phyloP scores from a whole-genome alignment of 2,797 vertebrate genomes.

The Enteromius anoplus region DNA sequence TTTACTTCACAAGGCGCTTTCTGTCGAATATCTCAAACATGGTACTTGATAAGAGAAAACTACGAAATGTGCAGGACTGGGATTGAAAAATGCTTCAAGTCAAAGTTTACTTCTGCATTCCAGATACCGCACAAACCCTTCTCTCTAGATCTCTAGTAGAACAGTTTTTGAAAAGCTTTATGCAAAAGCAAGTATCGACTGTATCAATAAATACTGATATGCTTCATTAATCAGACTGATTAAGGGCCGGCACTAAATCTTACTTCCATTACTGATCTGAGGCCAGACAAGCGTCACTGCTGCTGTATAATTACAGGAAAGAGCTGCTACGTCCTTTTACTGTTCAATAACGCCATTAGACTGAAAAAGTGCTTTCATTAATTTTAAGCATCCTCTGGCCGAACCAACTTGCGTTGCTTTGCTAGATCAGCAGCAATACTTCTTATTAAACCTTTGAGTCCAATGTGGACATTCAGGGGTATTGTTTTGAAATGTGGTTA shows the following conservation, averaged over 20 bases:
- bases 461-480: background rate
- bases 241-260: slow-evolving; percentile 26
- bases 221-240: slow-evolving; percentile 48
- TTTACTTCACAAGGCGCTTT: too few species aligned
- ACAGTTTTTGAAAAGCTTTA: slow-evolving; percentile 27
- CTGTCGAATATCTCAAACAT: too few species aligned
- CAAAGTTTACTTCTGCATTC: background rate
- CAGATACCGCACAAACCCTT: background rate
- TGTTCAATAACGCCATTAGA: slow-evolving; percentile 40
- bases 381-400: slow-evolving; percentile 28
- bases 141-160: slow-evolving; percentile 13
- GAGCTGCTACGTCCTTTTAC: slow-evolving; percentile 27
- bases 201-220: slow-evolving; percentile 36
- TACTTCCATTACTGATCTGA: slow-evolving; percentile 45
- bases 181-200: background rate
- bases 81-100: too few species aligned
- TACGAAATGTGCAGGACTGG: too few species aligned
- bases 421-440: background rate
- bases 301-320: slow-evolving; percentile 48
- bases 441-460: slow-evolving; percentile 13
- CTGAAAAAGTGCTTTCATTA: slow-evolving; percentile 32
- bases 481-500: background rate
- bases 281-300: slow-evolving; percentile 32
- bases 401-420: background rate
- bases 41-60: too few species aligned